Base-by-base conservation (phyloP, 2,797 vertebrate genomes). In the Perdix hodgsoniae region DNA sequence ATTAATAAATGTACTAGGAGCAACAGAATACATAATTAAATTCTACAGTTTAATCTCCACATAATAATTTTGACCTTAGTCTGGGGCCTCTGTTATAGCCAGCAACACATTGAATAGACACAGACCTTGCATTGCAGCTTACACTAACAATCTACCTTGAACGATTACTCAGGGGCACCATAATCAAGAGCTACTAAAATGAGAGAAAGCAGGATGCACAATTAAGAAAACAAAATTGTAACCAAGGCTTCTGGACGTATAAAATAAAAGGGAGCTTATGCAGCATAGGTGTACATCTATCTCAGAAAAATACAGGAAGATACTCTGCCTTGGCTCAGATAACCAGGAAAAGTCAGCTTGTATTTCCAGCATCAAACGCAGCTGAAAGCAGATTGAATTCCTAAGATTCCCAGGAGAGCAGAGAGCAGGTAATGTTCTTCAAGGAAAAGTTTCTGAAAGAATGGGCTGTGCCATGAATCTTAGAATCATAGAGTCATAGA, bases 41-140 rank as follows among this genome's bases (percentile, higher is more conserved):
- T 99, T 99, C 98, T 98, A 98, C 98, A 98, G 98, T 98, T 99
- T 99, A 99, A 99, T 99, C 99, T 98, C 98, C 88, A 97, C 97
- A 97, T 98, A 98, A 98, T 97, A 98, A 98, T 97, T 98, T 97
- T 98, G 98, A 98, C 98, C 97, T 97, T 98, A 98, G 98, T 98
- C 98, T 98, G 98, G 97, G 97, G 97, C 97, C 96, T 97, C 96
- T 93, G 65, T 94, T 96, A 81, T 88, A 97, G 95, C 96, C 91
- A 91, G 95, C 50, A 94, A 91, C 94, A 96, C 88, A 67, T 52
- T 85, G 95, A 96, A 92, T 69, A 93, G 96, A 90, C 60, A 67
- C 52, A 77, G 73, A 57, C 90, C 94, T 95, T 91, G 71, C 82
- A 45, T 47, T 89, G 83, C 91, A 88, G 81, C 78, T 94, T 89